These are phyloP conservation scores for Scotopteryx bipunctaria DNA, from an alignment of 2,888 invertebrate genomes.

Conservation along the genomic window DNA sequence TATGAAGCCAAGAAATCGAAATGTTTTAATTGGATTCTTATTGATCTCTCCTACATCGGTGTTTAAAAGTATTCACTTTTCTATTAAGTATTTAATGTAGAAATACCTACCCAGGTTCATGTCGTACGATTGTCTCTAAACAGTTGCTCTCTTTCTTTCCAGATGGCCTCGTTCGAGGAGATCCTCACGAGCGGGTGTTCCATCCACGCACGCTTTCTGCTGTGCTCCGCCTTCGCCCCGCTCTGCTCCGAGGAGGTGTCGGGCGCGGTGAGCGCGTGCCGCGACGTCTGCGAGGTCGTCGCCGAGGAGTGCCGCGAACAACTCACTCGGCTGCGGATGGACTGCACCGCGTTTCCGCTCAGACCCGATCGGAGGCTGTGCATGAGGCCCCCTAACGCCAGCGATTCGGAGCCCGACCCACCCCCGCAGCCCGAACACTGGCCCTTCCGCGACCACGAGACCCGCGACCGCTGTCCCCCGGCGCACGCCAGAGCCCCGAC, in stretches of 20 bases:
- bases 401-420: constrained; percentile 73
- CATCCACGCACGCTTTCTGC: constrained; percentile 90
- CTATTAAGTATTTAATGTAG: too few species aligned
- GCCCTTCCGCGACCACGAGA: constrained; percentile 67
- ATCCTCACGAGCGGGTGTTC: constrained; percentile 92
- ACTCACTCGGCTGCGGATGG: constrained; percentile 89
- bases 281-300: constrained; percentile 92
- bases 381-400: constrained; percentile 86
- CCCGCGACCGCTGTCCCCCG: constrained; percentile 78
- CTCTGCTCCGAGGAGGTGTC: constrained; percentile 95
- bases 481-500: constrained; percentile 83
- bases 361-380: constrained; percentile 87
- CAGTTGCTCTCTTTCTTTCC: constrained; percentile 52
- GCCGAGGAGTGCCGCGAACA: constrained; percentile 88
- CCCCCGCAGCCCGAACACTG: constrained; percentile 65
- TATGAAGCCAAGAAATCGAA: background rate
- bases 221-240: constrained; percentile 95
- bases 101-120: too few species aligned
- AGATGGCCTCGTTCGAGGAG: constrained; percentile 88
- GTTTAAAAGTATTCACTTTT: too few species aligned
- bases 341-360: constrained; percentile 91
- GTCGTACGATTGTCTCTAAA: constrained; percentile 6
- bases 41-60: background rate
- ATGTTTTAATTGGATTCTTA: constrained; percentile 12
- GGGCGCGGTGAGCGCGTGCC: constrained; percentile 93